A percentile compares a stretch with the other conserved stretches of the same genome.
Evolutionary conservation across 2,888 invertebrate genomes (phyloP).

Genomic region (Tinea trinotella): DNA sequence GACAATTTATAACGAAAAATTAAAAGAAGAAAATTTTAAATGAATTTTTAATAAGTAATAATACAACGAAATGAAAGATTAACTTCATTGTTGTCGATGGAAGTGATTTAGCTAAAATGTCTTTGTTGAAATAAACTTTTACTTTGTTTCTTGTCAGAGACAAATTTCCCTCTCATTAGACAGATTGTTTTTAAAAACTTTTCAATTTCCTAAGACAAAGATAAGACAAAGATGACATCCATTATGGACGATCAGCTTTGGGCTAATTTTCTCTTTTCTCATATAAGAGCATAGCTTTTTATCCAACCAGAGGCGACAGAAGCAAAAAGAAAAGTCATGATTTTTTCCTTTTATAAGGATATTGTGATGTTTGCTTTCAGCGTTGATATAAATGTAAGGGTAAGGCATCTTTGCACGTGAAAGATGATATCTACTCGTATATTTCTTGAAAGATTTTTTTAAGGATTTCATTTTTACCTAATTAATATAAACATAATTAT

Average conservation of each 20-base stretch:
- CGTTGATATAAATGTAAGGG: not conserved
- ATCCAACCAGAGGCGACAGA: not conserved
- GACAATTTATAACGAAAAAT: not conserved
- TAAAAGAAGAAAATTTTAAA: constrained; percentile 8
- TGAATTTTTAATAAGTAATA: constrained; percentile 16
- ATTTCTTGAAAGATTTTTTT: too few relatives aligned
- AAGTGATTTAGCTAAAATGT: constrained; percentile 25
- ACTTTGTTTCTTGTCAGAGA: constrained; percentile 38
- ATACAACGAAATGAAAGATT: constrained; percentile 19
- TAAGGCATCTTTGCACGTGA: not conserved
- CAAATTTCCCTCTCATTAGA: constrained; percentile 49
- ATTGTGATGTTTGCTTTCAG: not conserved
- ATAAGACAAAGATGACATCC: constrained; percentile 29
- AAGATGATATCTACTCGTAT: too few relatives aligned
- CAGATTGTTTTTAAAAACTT: constrained; percentile 47
- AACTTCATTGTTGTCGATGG: constrained; percentile 19
- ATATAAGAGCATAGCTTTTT: not conserved
- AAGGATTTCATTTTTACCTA: too few relatives aligned
- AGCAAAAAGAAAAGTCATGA: not conserved
- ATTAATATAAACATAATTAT: too few relatives aligned
- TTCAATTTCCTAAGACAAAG: constrained; percentile 34
- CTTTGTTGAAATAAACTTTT: constrained; percentile 43
- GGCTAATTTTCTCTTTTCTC: not conserved
- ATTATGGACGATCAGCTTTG: constrained; percentile 7
- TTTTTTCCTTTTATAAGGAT: not conserved